phyloP scores from a whole-genome alignment of 2,888 invertebrate genomes.

The Julus scanicus region DNA sequence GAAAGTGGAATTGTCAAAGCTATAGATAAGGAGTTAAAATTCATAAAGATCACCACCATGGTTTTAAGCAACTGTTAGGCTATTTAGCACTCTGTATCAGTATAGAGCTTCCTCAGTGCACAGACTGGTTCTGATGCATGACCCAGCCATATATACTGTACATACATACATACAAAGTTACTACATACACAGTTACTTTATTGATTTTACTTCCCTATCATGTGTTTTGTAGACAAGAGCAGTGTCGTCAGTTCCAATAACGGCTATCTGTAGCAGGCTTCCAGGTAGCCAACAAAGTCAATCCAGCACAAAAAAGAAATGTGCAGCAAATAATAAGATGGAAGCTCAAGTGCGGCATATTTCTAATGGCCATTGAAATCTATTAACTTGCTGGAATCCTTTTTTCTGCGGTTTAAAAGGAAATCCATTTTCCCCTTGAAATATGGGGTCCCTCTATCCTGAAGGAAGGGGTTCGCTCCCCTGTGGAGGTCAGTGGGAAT shows the following conservation, averaged over 20 bases:
- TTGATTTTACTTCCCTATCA: slow-evolving; percentile 14
- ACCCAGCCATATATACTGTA: too few relatives aligned
- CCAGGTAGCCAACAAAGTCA: background rate
- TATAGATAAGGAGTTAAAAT: too few relatives aligned
- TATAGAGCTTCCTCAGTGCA: background rate
- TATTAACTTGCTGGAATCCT: background rate
- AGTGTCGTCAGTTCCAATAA: background rate
- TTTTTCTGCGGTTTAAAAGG: background rate
- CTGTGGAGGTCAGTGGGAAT: too few relatives aligned
- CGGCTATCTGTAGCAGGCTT: background rate
- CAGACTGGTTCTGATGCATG: background rate
- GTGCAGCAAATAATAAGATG: background rate
- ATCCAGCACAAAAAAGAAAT: background rate
- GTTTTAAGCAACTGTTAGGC: too few relatives aligned
- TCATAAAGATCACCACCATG: too few relatives aligned
- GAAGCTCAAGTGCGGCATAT: background rate
- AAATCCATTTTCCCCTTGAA: background rate
- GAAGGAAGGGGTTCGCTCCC: too few relatives aligned
- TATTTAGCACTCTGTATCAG: background rate
- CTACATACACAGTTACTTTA: background rate
- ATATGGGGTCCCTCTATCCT: too few relatives aligned
- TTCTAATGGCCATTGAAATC: slow-evolving; percentile 8
- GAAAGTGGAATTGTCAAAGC: too few relatives aligned
- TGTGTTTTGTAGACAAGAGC: background rate
- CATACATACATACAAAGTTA: too few relatives aligned